phyloP scores from a whole-genome alignment of 2,113 vertebrate species.

The Dasyornis broadbenti region DNA sequence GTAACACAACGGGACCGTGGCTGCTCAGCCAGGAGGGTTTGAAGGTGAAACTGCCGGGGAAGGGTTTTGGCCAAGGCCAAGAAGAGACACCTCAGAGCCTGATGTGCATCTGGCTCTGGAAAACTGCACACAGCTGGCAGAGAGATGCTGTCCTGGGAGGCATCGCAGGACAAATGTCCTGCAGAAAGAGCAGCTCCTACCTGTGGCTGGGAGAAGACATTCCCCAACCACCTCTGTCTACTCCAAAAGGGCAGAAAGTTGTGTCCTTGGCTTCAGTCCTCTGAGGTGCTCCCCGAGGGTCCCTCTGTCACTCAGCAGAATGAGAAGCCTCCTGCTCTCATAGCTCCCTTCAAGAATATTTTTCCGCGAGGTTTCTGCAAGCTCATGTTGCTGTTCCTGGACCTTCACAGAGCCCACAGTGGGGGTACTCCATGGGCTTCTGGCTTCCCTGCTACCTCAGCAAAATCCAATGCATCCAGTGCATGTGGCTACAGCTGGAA shows the following conservation, averaged over 20 bases:
- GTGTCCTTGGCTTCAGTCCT: not conserved
- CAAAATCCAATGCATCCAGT: not conserved
- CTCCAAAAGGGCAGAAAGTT: not conserved
- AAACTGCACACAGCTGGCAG: not conserved
- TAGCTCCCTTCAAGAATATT: not conserved
- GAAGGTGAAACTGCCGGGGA: not conserved
- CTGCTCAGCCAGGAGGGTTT: not conserved
- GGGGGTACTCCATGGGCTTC: not conserved
- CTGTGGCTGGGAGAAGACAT: not conserved
- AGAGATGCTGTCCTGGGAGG: not conserved
- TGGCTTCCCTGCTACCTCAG: not conserved
- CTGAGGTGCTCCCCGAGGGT: not conserved
- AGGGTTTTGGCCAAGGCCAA: not conserved
- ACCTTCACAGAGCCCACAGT: not conserved
- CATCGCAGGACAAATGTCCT: not conserved
- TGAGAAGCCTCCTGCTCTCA: not conserved
- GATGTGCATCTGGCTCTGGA: not conserved
- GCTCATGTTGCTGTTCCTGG: not conserved
- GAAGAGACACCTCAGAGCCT: not conserved
- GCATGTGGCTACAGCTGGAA: not conserved
- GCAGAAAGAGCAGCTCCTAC: not conserved
- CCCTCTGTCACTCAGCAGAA: not conserved
- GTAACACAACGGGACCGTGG: fast-evolving
- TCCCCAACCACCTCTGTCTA: not conserved
- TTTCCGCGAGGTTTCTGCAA: not conserved